A percentile compares a stretch with the other conserved stretches of the same genome.
These are phyloP conservation scores for Drosophila suboccidentalis DNA, from an alignment of 2,888 invertebrate genomes.

Conservation along the genomic window DNA sequence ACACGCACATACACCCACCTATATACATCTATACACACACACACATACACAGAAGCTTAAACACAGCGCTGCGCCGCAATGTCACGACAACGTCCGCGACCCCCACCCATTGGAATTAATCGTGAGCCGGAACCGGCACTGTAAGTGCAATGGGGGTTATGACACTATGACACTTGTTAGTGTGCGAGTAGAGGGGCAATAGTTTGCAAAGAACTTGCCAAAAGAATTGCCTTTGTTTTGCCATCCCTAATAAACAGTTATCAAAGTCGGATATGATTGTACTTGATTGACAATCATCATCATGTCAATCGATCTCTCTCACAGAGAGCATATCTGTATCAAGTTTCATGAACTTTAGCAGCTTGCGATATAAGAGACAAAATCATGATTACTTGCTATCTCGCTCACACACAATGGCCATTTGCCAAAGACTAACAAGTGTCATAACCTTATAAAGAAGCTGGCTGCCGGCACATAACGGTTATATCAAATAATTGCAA, in stretches of 20 bases:
- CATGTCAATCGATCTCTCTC: constrained; percentile 1
- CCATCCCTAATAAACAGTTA: constrained; percentile 8
- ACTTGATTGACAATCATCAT: neutral
- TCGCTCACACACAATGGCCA: constrained; percentile 10
- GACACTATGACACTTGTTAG: constrained; percentile 54
- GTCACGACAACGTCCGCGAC: constrained; percentile 69
- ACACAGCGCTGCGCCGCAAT: constrained; percentile 44
- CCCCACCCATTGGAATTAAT: constrained; percentile 51
- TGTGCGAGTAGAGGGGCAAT: constrained; percentile 18
- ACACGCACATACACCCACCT: constrained; percentile 31
- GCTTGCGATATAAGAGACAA: neutral
- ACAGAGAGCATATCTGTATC: constrained; percentile 8
- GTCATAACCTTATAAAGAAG: constrained; percentile 25
- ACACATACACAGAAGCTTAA: constrained; percentile 19
- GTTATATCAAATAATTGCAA: constrained; percentile 5
- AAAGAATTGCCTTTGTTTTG: neutral
- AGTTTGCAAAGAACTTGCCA: neutral
- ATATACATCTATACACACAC: constrained; percentile 19
- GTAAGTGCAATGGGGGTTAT: constrained; percentile 63
- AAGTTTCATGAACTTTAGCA: constrained; percentile 7
- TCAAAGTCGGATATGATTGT: neutral
- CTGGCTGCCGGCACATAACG: constrained; percentile 2
- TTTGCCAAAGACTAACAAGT: constrained; percentile 23
- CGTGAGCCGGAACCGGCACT: constrained; percentile 63
- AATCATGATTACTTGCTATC: neutral